Conservation (phyloP, 2,797 vertebrate genomes). For the Rhabdophis nuchalis region DNA sequence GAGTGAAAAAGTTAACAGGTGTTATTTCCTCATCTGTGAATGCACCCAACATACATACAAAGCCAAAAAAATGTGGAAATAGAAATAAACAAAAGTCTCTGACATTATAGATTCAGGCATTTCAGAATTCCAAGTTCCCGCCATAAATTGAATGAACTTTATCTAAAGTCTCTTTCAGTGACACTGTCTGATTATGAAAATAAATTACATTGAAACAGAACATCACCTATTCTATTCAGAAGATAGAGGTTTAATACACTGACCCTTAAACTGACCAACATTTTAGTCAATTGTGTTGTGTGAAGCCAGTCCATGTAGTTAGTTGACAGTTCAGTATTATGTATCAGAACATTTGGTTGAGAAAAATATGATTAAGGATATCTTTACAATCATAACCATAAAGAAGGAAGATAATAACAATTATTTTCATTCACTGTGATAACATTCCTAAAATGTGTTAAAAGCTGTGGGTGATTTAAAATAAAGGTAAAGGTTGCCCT, state of each 20-base stretch:
- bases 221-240: not conserved
- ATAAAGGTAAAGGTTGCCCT: too few relatives aligned
- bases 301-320: not conserved
- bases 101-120: not conserved
- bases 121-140: not conserved
- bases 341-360: not conserved
- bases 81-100: conserved; percentile 31
- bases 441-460: not conserved
- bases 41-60: not conserved
- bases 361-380: not conserved
- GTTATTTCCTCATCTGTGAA: not conserved
- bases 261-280: not conserved
- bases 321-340: not conserved
- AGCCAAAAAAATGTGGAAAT: conserved; percentile 22
- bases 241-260: not conserved
- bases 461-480: not conserved
- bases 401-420: not conserved
- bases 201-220: not conserved
- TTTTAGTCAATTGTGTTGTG: not conserved
- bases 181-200: not conserved
- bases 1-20: not conserved
- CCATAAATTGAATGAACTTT: not conserved
- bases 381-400: not conserved
- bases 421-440: not conserved
- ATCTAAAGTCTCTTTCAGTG: not conserved